Conservation (phyloP, 1,140 invertebrate genomes). For the Bombus ignitus region DNA sequence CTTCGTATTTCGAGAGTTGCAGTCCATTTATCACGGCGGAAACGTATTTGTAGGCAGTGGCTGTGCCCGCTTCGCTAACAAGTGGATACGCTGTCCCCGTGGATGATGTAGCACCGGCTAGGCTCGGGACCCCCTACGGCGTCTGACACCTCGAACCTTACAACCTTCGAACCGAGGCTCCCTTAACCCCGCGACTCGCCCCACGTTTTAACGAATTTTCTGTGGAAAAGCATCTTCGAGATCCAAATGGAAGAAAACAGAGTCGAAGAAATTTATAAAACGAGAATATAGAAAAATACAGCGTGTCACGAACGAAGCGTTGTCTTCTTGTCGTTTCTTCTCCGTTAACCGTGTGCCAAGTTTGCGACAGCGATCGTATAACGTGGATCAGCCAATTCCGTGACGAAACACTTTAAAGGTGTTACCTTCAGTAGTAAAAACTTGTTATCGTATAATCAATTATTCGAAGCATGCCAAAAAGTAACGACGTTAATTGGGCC, state of each 20-base stretch:
- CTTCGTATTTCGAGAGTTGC: conserved; percentile 80
- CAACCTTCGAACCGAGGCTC: conserved; percentile 71
- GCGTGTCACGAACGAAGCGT: no score
- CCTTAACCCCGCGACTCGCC: conserved; percentile 58
- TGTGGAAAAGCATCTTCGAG: not conserved
- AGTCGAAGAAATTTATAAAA: not conserved
- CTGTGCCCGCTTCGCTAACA: conserved; percentile 79
- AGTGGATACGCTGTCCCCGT: conserved; percentile 81
- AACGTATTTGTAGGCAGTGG: conserved; percentile 81
- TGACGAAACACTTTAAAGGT: fast-evolving
- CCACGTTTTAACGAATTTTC: conserved; percentile 63
- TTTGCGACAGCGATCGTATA: no score
- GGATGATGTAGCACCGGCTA: conserved; percentile 81
- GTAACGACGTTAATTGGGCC: no score
- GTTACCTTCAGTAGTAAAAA: no score
- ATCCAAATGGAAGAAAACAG: not conserved
- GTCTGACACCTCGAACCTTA: conserved; percentile 80
- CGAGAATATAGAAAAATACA: no score
- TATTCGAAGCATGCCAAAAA: no score
- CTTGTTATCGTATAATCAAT: no score
- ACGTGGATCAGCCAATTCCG: no score
- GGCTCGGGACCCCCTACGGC: conserved; percentile 78
- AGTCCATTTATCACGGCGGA: conserved; percentile 81
- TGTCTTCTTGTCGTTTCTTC: no score
- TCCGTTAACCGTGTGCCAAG: no score